Conservation (phyloP, 2,113 vertebrate species). For the Tretioscincus oriximinensis region DNA sequence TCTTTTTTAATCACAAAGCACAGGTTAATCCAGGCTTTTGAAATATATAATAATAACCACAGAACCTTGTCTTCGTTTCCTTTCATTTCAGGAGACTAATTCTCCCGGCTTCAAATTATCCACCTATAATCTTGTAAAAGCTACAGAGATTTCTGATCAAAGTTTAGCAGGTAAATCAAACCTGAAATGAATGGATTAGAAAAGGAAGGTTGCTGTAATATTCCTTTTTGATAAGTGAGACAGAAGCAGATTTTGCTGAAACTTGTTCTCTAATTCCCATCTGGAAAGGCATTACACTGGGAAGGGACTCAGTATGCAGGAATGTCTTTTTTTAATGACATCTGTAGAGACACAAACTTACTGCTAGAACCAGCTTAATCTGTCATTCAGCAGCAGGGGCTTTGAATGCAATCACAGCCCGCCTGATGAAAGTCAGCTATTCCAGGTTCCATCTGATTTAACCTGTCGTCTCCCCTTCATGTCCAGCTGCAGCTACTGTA, state of each 20-base stretch:
- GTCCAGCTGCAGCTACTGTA: conserved; percentile 1
- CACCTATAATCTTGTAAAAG: conserved; percentile 85
- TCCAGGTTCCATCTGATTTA: neutral
- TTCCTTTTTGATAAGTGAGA: conserved; percentile 79
- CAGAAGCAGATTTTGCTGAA: conserved; percentile 90
- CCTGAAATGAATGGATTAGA: conserved; percentile 87
- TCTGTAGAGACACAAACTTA: conserved; percentile 66
- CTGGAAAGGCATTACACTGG: conserved; percentile 68
- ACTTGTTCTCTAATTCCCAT: conserved; percentile 76
- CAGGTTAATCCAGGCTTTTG: conserved; percentile 84
- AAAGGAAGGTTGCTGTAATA: conserved; percentile 75
- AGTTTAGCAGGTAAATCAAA: conserved; percentile 87
- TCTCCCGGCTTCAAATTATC: neutral
- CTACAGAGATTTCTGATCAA: conserved; percentile 78
- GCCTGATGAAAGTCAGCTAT: conserved; percentile 30
- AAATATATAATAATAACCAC: conserved; percentile 75
- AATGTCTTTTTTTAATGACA: conserved; percentile 64
- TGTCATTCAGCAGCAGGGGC: conserved; percentile 58
- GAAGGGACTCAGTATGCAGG: conserved; percentile 66
- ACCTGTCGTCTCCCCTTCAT: neutral
- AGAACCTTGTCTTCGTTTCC: conserved; percentile 72
- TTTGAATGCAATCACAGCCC: neutral
- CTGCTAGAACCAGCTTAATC: conserved; percentile 61
- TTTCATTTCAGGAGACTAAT: conserved; percentile 73
- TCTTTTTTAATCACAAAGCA: conserved; percentile 75